phyloP scores from a whole-genome alignment of 2,797 vertebrate species.

The Arrhamphus sclerolepis region DNA sequence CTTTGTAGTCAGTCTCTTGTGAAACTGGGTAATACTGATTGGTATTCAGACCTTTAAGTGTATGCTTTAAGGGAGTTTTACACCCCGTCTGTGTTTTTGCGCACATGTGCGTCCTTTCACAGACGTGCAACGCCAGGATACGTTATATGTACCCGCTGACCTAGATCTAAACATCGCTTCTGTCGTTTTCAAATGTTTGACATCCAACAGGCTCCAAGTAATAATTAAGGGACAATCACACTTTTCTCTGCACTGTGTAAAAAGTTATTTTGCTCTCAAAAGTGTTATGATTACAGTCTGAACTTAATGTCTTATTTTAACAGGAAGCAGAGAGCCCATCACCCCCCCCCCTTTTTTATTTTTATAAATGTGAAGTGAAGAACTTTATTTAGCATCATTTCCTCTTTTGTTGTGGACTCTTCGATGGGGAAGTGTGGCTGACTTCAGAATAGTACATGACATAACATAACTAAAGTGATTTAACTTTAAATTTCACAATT shows the following conservation, averaged over 20 bases:
- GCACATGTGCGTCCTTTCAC: not conserved
- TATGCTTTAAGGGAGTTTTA: conserved; percentile 21
- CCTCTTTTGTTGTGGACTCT: conserved; percentile 10
- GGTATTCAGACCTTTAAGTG: conserved; percentile 62
- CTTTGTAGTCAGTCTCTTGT: conserved; percentile 69
- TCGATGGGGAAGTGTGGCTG: too few relatives aligned
- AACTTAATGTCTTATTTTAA: not conserved
- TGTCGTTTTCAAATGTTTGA: not conserved
- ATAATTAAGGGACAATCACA: too few relatives aligned
- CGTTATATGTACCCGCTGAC: conserved; percentile 4
- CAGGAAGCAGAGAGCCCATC: not conserved
- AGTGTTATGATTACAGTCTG: not conserved
- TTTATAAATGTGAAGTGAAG: not conserved
- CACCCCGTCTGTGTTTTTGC: conserved; percentile 11
- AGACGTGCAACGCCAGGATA: not conserved
- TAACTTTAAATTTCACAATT: too few relatives aligned
- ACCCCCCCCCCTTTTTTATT: not conserved
- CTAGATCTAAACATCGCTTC: not conserved
- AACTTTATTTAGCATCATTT: not conserved
- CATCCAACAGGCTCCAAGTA: not conserved
- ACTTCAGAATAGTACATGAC: too few relatives aligned
- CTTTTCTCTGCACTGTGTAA: not conserved
- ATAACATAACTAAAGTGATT: too few relatives aligned
- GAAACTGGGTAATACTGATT: conserved; percentile 59
- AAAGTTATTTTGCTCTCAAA: not conserved